Base-by-base conservation (phyloP, 2,797 vertebrate species). In the Coluber constrictor region DNA sequence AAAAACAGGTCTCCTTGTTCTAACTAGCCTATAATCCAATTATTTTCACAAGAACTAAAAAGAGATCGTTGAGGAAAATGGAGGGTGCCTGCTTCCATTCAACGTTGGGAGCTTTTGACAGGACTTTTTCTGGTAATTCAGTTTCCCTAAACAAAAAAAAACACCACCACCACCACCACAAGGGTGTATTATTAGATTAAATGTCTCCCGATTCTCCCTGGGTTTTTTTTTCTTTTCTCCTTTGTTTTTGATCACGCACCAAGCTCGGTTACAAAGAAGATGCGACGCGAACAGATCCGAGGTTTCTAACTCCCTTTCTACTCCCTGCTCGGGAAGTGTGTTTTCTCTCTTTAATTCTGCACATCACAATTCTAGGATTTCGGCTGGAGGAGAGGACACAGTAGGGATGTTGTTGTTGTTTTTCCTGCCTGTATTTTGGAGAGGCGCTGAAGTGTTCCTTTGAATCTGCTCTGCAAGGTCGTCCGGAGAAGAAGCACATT, bases 261-360 rank as follows among this genome's bases (percentile, higher is more conserved):
- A 37, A 32, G 55, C 27, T 6, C 1, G 15, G 3, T 43, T 2
- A 1, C 16, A 23, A 11, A 54, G 20, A 43, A 11, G 27, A 13
- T 20, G 63, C 6, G 2, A 2, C 32, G 0, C 1, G 1, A 57
- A 79, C 3, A 4, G 20, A 25, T 2, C 1, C 5, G 51, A 15
- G 79, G 18, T 20, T 57, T 57, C 56, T 63, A 1, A 15, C 79
- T 9, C 18, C 27, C 15, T 57, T n/a, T 86, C 13, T 57, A 54
- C 13, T 10, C 27, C 25, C n/a, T 18, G 13, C 29, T 3, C 13
- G 4, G 7, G 3, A 16, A 16, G 7, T 20, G 4, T 25, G 59
- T 27, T 18, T 20, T 20, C 2, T 47, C 43, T 32, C 55, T n/a
- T 12, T 29, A 23, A 13, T 51, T 18, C 29, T 15, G 15, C 56